Base-by-base conservation (phyloP, 2,888 invertebrate species). In the Xylota sylvarum region DNA sequence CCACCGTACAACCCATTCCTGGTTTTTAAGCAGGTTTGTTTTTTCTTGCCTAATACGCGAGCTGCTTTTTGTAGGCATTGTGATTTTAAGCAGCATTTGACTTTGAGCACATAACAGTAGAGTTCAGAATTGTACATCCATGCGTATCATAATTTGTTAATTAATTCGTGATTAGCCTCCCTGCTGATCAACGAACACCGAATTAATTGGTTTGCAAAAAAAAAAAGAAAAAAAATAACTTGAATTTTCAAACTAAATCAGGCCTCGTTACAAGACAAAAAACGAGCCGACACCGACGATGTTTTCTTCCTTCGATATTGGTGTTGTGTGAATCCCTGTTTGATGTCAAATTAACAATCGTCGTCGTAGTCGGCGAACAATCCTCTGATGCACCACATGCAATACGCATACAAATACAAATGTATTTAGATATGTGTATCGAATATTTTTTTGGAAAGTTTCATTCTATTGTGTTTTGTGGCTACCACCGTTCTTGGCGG, bases 101-200 rank as follows among this genome's bases (percentile, higher is more conserved):
- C 43, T 74, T 58, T 12, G 40, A 60, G 48, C 52, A 23, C 23
- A 52, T 65, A 48, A 35, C 74, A 74, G 74, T 43, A 43, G 80
- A 74, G 17, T 52, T 74, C 23, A 32, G 43, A 67, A 77, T 69
- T 69, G 65, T 52, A 67, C 27, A 74, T 27, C 46, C 50, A 74
- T 48, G 74, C 43, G 35, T 48, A 43, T 14, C 48, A 27, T 73
- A 52, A 67, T 80, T 74, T 50, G 60, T 74, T 74, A 74, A 67
- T 81, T 46, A 73, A 40, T 62, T 62, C 70, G 19, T 65, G 80
- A 80, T 80, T 72, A 74, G 73, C 58, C 43, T 14, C 5, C 27
- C 32, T 17, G 43, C 17, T 46, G 48, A 40, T 64, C 14, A 58
- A 50, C 35, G 48, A 56, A 17, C 32, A 43, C 35, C 12, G 14